Percentiles rank a stretch among this genome's conserved stretches.
These are phyloP conservation scores for Scaptomyza cyrtandrae DNA, from an alignment of 2,888 invertebrate genomes.

Conservation along the genomic window DNA sequence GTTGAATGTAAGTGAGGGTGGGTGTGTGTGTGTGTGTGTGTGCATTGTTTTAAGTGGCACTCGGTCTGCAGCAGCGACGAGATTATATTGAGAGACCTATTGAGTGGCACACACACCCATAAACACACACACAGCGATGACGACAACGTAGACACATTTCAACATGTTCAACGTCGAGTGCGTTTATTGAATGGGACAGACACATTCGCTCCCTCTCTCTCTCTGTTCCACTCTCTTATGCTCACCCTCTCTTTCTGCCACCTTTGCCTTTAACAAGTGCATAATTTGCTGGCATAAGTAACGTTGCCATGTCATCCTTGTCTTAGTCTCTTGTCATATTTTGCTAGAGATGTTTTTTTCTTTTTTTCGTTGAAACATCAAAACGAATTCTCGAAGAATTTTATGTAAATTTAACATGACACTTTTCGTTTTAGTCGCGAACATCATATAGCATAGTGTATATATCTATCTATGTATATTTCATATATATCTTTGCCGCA, in stretches of 20 bases:
- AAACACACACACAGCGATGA: slow-evolving; percentile 2
- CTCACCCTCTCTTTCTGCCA: not conserved
- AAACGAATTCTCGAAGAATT: slow-evolving; percentile 62
- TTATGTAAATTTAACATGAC: slow-evolving; percentile 73
- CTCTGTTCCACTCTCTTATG: not conserved
- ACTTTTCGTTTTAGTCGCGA: slow-evolving; percentile 55
- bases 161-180: slow-evolving; percentile 51
- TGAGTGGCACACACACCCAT: slow-evolving; percentile 20
- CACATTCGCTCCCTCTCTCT: not conserved
- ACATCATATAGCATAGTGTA: slow-evolving; percentile 31
- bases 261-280: slow-evolving; percentile 36
- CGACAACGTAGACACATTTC: slow-evolving; percentile 33
- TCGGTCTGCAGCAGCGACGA: slow-evolving; percentile 26
- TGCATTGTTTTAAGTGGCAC: slow-evolving; percentile 50
- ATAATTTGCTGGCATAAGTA: slow-evolving; percentile 52
- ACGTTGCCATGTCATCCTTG: slow-evolving; percentile 33
- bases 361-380: slow-evolving; percentile 46
- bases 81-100: slow-evolving; percentile 38
- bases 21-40: slow-evolving; percentile 5
- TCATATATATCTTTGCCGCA: slow-evolving; percentile 36
- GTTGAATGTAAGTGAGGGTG: not conserved
- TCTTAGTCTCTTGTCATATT: slow-evolving; percentile 26
- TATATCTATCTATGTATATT: slow-evolving; percentile 39
- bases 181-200: slow-evolving; percentile 25
- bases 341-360: slow-evolving; percentile 5